A percentile compares a stretch with the other conserved stretches of the same genome.
phyloP scores from a whole-genome alignment of 1,140 invertebrate genomes.

The Megathymus violae region DNA sequence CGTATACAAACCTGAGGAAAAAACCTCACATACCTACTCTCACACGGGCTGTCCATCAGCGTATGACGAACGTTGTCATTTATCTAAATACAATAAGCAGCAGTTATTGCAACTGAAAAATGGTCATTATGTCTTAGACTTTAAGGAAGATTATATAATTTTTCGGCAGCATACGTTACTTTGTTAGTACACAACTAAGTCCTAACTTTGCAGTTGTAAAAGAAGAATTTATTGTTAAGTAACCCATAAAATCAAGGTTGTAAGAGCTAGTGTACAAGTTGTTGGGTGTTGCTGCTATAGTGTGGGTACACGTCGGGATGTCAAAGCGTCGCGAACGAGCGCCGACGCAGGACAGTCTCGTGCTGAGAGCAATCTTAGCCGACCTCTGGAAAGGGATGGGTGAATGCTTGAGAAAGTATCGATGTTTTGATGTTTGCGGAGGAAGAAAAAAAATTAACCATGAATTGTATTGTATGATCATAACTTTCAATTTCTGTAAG shows the following conservation, averaged over 20 bases:
- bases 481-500: too few relatives aligned
- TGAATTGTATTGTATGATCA: too few relatives aligned
- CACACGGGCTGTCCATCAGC: conserved; percentile 74
- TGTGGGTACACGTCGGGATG: conserved; percentile 72
- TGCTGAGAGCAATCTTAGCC: conserved; percentile 81
- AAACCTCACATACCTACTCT: conserved; percentile 59
- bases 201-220: conserved; percentile 1
- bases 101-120: conserved; percentile 17
- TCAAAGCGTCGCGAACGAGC: conserved; percentile 81
- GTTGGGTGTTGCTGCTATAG: conserved; percentile 33
- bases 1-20: conserved; percentile 66
- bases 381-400: conserved; percentile 64
- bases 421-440: conserved; percentile 44
- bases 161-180: conserved; percentile 8
- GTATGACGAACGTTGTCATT: conserved; percentile 63
- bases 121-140: conserved; percentile 11
- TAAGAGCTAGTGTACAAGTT: conserved; percentile 41
- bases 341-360: conserved; percentile 80
- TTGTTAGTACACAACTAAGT: conserved; percentile 16
- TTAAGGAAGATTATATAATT: conserved; percentile 35
- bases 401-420: conserved; percentile 43
- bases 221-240: conserved; percentile 25
- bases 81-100: conserved; percentile 21
- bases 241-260: conserved; percentile 27
- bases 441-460: too few relatives aligned